Evolutionary conservation across 2,888 invertebrate species (phyloP).

Genomic region (Heliconius sara): DNA sequence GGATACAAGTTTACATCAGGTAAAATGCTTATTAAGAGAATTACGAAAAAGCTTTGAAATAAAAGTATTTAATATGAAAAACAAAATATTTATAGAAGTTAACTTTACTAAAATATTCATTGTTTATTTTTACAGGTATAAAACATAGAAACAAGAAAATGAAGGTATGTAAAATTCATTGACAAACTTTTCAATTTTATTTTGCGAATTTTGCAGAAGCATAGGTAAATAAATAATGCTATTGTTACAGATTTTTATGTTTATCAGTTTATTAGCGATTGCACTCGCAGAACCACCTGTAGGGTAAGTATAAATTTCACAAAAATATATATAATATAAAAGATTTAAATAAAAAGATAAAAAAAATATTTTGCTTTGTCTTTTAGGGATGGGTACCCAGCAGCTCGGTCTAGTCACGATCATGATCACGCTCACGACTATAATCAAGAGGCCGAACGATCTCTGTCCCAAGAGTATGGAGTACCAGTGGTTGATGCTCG

Average conservation of each 20-base stretch:
- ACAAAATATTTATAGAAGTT: neutral
- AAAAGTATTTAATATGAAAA: neutral
- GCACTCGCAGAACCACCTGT: constrained; percentile 70
- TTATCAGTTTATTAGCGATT: constrained; percentile 60
- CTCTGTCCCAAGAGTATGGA: constrained; percentile 56
- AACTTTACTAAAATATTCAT: neutral
- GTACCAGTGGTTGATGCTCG: constrained; percentile 50
- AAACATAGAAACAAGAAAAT: neutral
- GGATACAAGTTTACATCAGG: neutral
- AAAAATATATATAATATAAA: neutral
- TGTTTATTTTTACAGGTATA: neutral
- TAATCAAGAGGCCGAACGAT: constrained; percentile 51
- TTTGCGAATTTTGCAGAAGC: neutral
- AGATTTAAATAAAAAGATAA: neutral
- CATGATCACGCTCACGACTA: constrained; percentile 49
- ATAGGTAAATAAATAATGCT: neutral
- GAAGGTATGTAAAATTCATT: constrained; percentile 12
- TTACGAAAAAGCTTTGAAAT: neutral
- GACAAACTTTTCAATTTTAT: neutral
- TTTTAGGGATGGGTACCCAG: constrained; percentile 66
- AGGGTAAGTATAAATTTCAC: constrained; percentile 58
- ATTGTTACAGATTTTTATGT: constrained; percentile 64
- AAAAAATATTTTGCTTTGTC: neutral
- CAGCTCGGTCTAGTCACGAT: constrained; percentile 56
- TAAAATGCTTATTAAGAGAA: neutral